Base-by-base conservation (phyloP, 2,888 invertebrate species). In the Agrotis segetum region DNA sequence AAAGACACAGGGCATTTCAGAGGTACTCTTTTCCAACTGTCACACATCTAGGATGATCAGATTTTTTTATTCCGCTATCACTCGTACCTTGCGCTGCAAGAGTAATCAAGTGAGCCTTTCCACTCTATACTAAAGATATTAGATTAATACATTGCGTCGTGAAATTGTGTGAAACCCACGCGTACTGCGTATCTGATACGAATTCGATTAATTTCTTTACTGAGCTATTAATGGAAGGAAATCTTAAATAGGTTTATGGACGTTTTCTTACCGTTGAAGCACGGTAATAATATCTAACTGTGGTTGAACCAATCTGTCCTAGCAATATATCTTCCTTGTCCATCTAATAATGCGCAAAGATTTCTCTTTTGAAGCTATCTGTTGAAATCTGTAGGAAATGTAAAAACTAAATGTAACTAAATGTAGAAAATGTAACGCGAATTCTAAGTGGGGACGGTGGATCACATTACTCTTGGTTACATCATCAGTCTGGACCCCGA, bases 91-190 rank as follows among this genome's bases (percentile, higher is more conserved):
- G 50, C 11, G 9, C 67, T 67, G 50, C 24, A 67, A 52, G 13
- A 71, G 67, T 56, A 71, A 81, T 78, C 70, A 81, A 78, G 67
- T 72, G 44, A 62, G 81, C 67, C 66, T 79, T 72, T 71, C 70
- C 59, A 59, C 67, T 68, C 65, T 65, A 61, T 61, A 69, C 29
- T 40, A 67, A 78, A 84, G 64, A 78, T 72, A 64, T 75, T 70
- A 81, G 60, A 81, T 81, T 73, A 72, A 72, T 73, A 70, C 55
- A 67, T 46, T 64, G 55, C 50, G 59, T 53, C 53, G 58, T 59
- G 53, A 67, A 81, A 77, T 73, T 69, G 60, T 21, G 64, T 67
- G 66, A 71, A 68, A 72, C 58, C 47, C 40, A 60, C 44, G 4
- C 46, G n/a, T 50, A 63, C 58, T 65, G 1, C 17, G 19, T 47